Percentiles rank a stretch among this genome's conserved stretches.
Evolutionary conservation across 1,140 invertebrate genomes (phyloP).

Genomic region (Dinoponera quadriceps): DNA sequence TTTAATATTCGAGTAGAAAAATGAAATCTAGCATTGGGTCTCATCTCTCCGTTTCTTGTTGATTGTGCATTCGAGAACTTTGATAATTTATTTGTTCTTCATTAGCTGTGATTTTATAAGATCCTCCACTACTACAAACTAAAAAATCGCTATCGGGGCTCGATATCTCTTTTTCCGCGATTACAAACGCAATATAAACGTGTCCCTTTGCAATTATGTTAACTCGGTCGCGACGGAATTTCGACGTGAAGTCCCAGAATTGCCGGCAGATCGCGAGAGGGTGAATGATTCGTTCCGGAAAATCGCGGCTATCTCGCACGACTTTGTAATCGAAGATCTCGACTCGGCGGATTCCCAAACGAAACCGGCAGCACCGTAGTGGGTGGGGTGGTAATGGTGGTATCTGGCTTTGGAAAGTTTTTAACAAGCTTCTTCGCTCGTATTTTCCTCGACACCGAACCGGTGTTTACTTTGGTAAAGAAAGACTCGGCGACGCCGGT

Average conservation of each 20-base stretch:
- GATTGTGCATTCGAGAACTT: no score
- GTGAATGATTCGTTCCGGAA: constrained; percentile 34
- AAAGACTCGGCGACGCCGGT: constrained; percentile 67
- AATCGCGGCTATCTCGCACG: constrained; percentile 45
- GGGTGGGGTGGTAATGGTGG: constrained; percentile 42
- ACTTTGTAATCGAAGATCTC: constrained; percentile 48
- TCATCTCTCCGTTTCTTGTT: no score
- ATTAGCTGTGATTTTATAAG: no score
- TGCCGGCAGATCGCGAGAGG: not conserved
- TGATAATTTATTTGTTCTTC: no score
- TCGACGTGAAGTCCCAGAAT: not conserved
- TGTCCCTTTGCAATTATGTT: not conserved
- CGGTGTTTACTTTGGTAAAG: constrained; percentile 69
- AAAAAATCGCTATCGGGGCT: no score
- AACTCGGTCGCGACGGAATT: constrained; percentile 7
- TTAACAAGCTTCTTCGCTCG: constrained; percentile 75
- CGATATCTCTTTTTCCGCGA: not conserved
- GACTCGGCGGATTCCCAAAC: constrained; percentile 61
- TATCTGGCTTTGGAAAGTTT: constrained; percentile 75
- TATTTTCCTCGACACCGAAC: constrained; percentile 62
- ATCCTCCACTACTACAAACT: no score
- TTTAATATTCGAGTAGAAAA: no score
- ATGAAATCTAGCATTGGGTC: no score
- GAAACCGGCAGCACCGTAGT: constrained; percentile 44
- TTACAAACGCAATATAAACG: no score